Percentiles rank a stretch among this genome's conserved stretches.
phyloP scores from a whole-genome alignment of 2,888 invertebrate genomes.

The Mythimna lalbum region DNA sequence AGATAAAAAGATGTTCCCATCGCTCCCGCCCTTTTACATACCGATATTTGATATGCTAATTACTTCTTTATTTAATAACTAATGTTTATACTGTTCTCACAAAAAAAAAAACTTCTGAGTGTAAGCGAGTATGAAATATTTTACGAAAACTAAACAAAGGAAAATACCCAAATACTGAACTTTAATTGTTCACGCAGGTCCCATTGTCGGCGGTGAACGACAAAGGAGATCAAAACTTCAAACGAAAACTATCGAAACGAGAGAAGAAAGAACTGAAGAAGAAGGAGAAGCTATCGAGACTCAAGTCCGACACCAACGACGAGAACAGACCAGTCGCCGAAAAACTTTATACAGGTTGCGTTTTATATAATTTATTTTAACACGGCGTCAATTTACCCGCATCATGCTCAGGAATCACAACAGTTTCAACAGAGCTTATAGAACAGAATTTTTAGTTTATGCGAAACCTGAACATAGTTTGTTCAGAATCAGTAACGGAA shows the following conservation, averaged over 20 bases:
- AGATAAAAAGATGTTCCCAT: too few relatives aligned
- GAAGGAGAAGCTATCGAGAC: slow-evolving; percentile 95
- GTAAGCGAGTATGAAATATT: too few relatives aligned
- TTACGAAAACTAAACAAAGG: background rate
- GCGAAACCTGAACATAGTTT: too few relatives aligned
- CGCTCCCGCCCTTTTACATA: too few relatives aligned
- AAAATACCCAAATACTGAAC: background rate
- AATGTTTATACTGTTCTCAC: too few relatives aligned
- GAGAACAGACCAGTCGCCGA: slow-evolving; percentile 96
- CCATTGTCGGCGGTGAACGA: slow-evolving; percentile 91
- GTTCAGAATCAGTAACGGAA: too few relatives aligned
- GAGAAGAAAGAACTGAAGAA: slow-evolving; percentile 99
- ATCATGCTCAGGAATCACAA: background rate
- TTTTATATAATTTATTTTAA: background rate
- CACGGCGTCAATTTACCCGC: background rate
- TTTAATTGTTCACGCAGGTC: slow-evolving; percentile 42
- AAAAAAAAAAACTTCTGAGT: too few relatives aligned
- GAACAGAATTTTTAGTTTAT: too few relatives aligned
- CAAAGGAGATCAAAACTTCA: slow-evolving; percentile 95
- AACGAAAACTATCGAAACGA: slow-evolving; percentile 98
- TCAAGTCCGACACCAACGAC: slow-evolving; percentile 93
- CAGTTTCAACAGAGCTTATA: background rate
- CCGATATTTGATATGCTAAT: too few relatives aligned
- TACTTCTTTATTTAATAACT: too few relatives aligned
- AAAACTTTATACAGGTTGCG: slow-evolving; percentile 96